Conservation (phyloP, 23 tunicate species). For the Botrylloides violaceus region DNA sequence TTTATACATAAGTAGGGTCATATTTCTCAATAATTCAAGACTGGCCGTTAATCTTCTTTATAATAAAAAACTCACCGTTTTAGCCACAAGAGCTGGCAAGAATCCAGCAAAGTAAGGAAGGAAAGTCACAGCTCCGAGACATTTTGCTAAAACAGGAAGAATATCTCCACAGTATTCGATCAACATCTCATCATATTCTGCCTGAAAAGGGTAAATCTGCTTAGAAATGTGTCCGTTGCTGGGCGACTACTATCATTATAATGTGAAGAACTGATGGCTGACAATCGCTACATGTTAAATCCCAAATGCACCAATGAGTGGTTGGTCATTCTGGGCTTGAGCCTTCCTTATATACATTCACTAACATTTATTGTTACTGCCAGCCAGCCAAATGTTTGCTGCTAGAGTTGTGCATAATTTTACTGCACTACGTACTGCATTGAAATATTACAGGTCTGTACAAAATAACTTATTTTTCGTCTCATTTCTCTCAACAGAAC, state of each 20-base stretch:
- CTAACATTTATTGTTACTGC: too few relatives aligned
- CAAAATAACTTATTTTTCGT: too few relatives aligned
- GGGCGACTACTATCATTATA: not conserved
- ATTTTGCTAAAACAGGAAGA: conserved; percentile 52
- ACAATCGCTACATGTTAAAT: not conserved
- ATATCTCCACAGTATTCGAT: conserved; percentile 90
- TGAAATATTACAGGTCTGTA: too few relatives aligned
- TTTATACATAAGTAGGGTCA: too few relatives aligned
- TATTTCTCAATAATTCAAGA: too few relatives aligned
- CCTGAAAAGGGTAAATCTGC: conserved; percentile 32
- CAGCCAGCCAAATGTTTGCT: too few relatives aligned
- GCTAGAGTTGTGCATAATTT: too few relatives aligned
- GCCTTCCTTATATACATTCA: too few relatives aligned
- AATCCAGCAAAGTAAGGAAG: conserved; percentile 52
- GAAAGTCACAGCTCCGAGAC: conserved; percentile 32
- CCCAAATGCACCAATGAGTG: not conserved
- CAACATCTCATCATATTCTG: conserved; percentile 94
- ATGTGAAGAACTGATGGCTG: not conserved
- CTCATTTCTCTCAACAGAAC: too few relatives aligned
- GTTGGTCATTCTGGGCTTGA: not conserved
- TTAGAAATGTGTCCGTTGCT: too few relatives aligned
- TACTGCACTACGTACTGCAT: too few relatives aligned
- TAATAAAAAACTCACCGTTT: conserved; percentile 35
- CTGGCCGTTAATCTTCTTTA: not conserved
- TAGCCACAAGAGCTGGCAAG: conserved; percentile 43